A percentile compares a stretch with the other conserved stretches of the same genome.
phyloP scores from a whole-genome alignment of 1,140 invertebrate genomes.

The Leptinotarsa defecta region DNA sequence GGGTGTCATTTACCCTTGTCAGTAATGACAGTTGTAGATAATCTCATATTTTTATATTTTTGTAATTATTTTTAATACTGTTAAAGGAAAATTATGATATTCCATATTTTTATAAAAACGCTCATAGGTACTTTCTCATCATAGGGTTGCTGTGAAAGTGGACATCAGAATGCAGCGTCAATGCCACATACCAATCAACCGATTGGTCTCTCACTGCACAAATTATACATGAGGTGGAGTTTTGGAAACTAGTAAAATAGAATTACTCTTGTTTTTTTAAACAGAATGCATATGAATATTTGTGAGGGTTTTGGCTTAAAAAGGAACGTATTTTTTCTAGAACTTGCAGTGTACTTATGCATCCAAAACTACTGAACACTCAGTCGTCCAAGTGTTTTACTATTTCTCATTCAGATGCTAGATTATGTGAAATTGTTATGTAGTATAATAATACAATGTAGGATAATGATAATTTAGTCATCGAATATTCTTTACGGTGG shows the following conservation, averaged over 20 bases:
- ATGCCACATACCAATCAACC: constrained; percentile 46
- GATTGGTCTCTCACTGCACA: constrained; percentile 44
- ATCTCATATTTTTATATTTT: neutral
- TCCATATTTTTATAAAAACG: constrained; percentile 17
- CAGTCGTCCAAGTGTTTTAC: no score
- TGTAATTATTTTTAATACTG: neutral
- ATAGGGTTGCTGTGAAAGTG: constrained; percentile 52
- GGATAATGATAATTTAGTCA: no score
- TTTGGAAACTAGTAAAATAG: constrained; percentile 43
- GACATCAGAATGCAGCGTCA: constrained; percentile 47
- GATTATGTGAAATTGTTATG: no score
- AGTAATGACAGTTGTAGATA: neutral
- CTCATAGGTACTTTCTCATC: constrained; percentile 56
- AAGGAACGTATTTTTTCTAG: constrained; percentile 1
- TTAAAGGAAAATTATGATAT: neutral
- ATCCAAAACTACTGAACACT: neutral
- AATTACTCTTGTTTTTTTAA: constrained; percentile 30
- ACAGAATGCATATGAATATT: neutral
- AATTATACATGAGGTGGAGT: constrained; percentile 46
- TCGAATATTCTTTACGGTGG: no score
- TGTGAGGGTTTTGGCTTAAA: constrained; percentile 8
- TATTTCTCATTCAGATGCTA: no score
- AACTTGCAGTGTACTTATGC: neutral
- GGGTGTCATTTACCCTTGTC: constrained; percentile 11
- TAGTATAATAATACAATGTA: no score